Base-by-base conservation (phyloP, 1,140 invertebrate species). In the Bombus consobrinus region DNA sequence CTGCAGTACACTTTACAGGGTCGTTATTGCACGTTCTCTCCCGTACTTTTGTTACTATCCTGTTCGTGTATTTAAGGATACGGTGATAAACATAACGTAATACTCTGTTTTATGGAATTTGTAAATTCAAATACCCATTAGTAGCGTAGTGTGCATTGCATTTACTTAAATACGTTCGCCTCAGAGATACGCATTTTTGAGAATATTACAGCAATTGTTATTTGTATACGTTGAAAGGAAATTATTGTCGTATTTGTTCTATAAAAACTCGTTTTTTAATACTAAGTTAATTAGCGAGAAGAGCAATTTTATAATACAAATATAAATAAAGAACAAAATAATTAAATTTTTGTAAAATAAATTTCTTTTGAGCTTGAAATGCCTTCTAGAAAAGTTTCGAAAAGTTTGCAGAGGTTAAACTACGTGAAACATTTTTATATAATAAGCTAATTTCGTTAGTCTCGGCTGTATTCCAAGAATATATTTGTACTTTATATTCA, bases 21-120 rank as follows among this genome's bases (percentile, higher is more conserved):
- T 68, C 39, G 77, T 79, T 77, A 64, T 62, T 77, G 75, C 59
- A n/a, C 57, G 37, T 64, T 66, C 77, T 43, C 37, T 43, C 2
- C 62, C 22, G 32, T 28, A 13, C 22, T 43, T 79, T 66, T 47
- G 41, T 43, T 41, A 22, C 34, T 34, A 22, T 41, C 25, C 74
- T 25, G 34, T 32, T 32, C 32, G n/a, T 25, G 53, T 28, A 18
- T 47, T 76, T n/a, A 39, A 57, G 28, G 12, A 2, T 22, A 22
- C 39, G 25, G 41, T 18, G 71, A 28, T 41, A 71, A 43, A 73
- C 71, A 43, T 47, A 73, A 73, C 71, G 41, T 47, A 22, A 73
- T 18, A 32, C 71, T 22, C 13, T 32, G 71, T 73, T 73, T 47
- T 39, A 32, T 32, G 41, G 43, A 32, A 43, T 73, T 73, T 73